A percentile compares a stretch with the other conserved stretches of the same genome.
These are phyloP conservation scores for Zingel zingel DNA, from an alignment of 2,113 vertebrate genomes.

Conservation along the genomic window DNA sequence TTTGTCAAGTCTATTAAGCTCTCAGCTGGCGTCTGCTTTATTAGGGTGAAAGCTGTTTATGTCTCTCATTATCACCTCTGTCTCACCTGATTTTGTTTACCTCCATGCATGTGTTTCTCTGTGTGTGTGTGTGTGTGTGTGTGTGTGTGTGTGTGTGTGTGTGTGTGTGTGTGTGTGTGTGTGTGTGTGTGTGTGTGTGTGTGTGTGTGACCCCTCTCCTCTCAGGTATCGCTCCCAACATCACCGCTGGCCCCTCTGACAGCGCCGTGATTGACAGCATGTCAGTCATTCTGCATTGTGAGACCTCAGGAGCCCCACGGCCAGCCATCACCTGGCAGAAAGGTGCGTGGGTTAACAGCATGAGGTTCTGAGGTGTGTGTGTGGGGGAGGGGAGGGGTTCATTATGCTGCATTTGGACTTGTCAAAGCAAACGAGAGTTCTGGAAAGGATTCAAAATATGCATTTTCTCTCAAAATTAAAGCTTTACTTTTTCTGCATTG, in stretches of 20 bases:
- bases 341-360: conserved; percentile 81
- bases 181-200: conserved; percentile 12
- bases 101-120: not conserved
- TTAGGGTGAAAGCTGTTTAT: conserved; percentile 70
- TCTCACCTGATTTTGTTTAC: conserved; percentile 60
- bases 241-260: conserved; percentile 95
- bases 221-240: conserved; percentile 97
- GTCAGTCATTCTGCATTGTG: conserved; percentile 93
- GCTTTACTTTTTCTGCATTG: conserved; percentile 19
- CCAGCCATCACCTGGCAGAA: conserved; percentile 99
- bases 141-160: too few species aligned
- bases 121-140: too few species aligned
- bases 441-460: conserved; percentile 35
- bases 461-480: conserved; percentile 41
- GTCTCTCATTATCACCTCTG: conserved; percentile 73
- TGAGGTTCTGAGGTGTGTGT: conserved; percentile 2
- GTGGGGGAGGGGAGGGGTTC: conserved; percentile 25
- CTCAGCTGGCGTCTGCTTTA: conserved; percentile 66
- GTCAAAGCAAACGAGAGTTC: conserved; percentile 26
- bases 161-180: too few species aligned
- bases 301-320: conserved; percentile 95
- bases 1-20: conserved; percentile 77
- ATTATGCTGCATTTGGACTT: conserved; percentile 48
- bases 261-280: conserved; percentile 96
- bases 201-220: conserved; percentile 32